A percentile compares a stretch with the other conserved stretches of the same genome.
These are phyloP conservation scores for Melitaea athalia DNA, from an alignment of 2,888 invertebrate species.

Conservation along the genomic window DNA sequence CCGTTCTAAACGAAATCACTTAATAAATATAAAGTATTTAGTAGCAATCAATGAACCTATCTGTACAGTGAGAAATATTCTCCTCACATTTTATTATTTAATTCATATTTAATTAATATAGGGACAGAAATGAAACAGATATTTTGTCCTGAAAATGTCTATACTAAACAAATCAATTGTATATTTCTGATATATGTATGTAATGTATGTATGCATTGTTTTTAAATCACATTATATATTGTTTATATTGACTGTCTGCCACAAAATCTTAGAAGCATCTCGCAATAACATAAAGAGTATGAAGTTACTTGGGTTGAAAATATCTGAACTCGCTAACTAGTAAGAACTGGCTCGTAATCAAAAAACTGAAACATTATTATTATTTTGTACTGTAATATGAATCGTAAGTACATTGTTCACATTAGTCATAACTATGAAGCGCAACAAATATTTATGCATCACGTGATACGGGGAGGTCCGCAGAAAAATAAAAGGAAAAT, in stretches of 20 bases:
- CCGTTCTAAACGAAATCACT: background rate
- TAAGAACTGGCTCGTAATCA: slow-evolving; percentile 51
- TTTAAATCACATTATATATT: background rate
- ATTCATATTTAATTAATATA: background rate
- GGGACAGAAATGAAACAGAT: background rate
- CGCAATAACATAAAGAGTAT: slow-evolving; percentile 50
- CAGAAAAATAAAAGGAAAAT: background rate
- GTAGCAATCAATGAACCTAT: background rate
- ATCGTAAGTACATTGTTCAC: slow-evolving; percentile 43
- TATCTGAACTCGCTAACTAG: slow-evolving; percentile 59
- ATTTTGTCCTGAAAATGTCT: slow-evolving; percentile 4
- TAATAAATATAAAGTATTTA: background rate
- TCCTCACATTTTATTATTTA: background rate
- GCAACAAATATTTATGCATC: background rate
- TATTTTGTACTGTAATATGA: slow-evolving; percentile 40
- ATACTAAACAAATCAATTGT: slow-evolving; percentile 2
- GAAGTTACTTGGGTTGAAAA: slow-evolving; percentile 53
- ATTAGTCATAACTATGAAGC: background rate
- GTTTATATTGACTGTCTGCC: slow-evolving; percentile 30
- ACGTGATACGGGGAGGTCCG: too few species aligned
- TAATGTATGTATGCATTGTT: background rate
- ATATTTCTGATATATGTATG: background rate
- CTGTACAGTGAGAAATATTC: slow-evolving; percentile 4
- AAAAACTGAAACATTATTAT: slow-evolving; percentile 47
- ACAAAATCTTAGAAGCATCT: slow-evolving; percentile 50